Base-by-base conservation (phyloP, 92 coral and sea anemone species). In the Zoanthus solanderi region DNA sequence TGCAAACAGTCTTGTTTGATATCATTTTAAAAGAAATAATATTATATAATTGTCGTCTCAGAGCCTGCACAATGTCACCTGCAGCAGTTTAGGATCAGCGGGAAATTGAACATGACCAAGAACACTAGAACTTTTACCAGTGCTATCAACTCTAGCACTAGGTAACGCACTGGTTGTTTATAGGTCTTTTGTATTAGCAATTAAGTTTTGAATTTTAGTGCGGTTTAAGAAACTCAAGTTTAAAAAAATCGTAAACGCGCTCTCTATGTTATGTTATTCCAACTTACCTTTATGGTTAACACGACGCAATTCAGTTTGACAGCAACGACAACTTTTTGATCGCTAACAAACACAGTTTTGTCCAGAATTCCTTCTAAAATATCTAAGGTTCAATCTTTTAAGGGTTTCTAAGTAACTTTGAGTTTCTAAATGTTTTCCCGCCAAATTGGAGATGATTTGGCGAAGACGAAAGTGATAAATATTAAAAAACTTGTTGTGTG, bases 1-100 rank as follows among this genome's bases (percentile, higher is more conserved):
- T 67, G 85, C 85, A 81, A 81, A 81, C 65, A 81, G 44, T 23
- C 71, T 66, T 81, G 76, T 81, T 81, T 81, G 85, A 81, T 81
- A 66, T 81, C 12, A 7, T 47, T 81, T 81, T 75, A 60, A 81
- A 66, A 31, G 18, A 44, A 47, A 13, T 44, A 66, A 81, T 81
- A 45, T 13, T 66, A 18, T 45, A 53, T 50, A 66, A 81, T 81
- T 81, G 76, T 81, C 61, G 18, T 65, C 58, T 65, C 56, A 37
- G 72, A 67, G 63, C 32, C 54, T 58, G 37, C 37, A 44, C 34
- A 60, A 6, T 69, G 75, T 81, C 85, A 81, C 85, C 85, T 81
- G 85, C 76, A 81, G 76, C 76, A 81, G 47, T 23, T 18, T 52
- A 11, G 45, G 85, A 81, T 23, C 85, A 81, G 85, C 85, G 75